A percentile compares a stretch with the other conserved stretches of the same genome.
Evolutionary conservation across 2,888 invertebrate genomes (phyloP).

Genomic region (Cephus pulcher): DNA sequence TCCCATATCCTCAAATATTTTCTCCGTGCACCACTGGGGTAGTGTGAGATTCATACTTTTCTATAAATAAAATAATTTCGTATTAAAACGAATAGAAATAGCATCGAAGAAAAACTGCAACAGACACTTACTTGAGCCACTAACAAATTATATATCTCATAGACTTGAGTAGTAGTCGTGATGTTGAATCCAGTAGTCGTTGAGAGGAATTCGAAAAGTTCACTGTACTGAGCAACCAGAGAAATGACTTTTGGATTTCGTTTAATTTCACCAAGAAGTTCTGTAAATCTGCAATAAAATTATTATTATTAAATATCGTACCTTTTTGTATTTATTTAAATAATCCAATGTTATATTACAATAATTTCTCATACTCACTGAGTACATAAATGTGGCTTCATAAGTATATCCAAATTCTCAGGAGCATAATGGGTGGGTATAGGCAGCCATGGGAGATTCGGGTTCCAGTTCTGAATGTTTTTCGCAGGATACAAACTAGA

Average conservation of each 20-base stretch:
- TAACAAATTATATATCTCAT: slow-evolving; percentile 30
- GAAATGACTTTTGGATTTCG: slow-evolving; percentile 16
- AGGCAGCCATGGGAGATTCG: slow-evolving; percentile 36
- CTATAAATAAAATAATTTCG: slow-evolving; percentile 19
- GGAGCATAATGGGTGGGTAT: slow-evolving; percentile 39
- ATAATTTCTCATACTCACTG: slow-evolving; percentile 26
- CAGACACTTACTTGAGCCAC: slow-evolving; percentile 36
- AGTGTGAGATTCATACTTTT: slow-evolving; percentile 28
- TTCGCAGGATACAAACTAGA: slow-evolving; percentile 42
- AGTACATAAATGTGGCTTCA: slow-evolving; percentile 30
- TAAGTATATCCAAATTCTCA: slow-evolving; percentile 32
- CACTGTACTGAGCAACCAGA: slow-evolving; percentile 12
- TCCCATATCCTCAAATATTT: slow-evolving; percentile 26
- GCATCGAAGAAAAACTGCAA: too few species aligned
- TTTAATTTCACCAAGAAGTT: slow-evolving; percentile 21
- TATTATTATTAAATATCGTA: too few species aligned
- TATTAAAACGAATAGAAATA: not conserved
- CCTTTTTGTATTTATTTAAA: too few species aligned
- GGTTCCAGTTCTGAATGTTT: slow-evolving; percentile 33
- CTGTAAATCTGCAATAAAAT: slow-evolving; percentile 28
- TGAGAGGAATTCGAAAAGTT: slow-evolving; percentile 26
- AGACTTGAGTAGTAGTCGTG: slow-evolving; percentile 3
- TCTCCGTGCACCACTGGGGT: slow-evolving; percentile 43
- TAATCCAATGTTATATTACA: not conserved
- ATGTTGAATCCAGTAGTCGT: slow-evolving; percentile 31